phyloP scores from a whole-genome alignment of 2,113 vertebrate genomes.

The Meles meles region DNA sequence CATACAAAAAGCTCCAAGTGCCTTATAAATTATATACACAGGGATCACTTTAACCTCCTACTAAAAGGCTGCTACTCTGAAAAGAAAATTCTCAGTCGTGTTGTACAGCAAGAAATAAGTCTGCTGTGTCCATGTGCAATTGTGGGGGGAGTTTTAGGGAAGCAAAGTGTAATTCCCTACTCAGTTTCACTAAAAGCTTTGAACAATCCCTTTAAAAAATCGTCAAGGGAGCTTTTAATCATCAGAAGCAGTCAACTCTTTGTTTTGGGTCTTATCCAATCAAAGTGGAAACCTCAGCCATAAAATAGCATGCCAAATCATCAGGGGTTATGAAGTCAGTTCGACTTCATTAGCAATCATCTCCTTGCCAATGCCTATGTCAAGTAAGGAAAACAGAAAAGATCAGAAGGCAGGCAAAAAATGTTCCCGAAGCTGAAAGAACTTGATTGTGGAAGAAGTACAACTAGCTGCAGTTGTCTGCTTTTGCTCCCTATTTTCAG shows the following conservation, averaged over 20 bases:
- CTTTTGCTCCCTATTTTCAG: background rate
- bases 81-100: constrained; percentile 53
- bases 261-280: constrained; percentile 65
- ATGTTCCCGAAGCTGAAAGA: background rate
- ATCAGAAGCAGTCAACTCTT: constrained; percentile 68
- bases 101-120: background rate
- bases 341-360: constrained; percentile 52
- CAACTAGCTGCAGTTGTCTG: background rate
- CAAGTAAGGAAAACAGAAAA: constrained; percentile 28
- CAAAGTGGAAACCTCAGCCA: constrained; percentile 60
- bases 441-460: background rate
- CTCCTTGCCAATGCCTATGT: constrained; percentile 23
- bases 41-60: constrained; percentile 59
- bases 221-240: constrained; percentile 75
- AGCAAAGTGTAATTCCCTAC: constrained; percentile 54
- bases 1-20: constrained; percentile 49
- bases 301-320: constrained; percentile 34
- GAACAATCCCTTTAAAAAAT: constrained; percentile 70
- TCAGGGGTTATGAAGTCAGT: constrained; percentile 41
- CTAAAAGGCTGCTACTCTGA: constrained; percentile 62
- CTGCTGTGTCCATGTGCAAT: background rate
- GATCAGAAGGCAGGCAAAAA: constrained; percentile 34
- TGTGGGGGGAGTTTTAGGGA: constrained; percentile 48
- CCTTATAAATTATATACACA: constrained; percentile 73
- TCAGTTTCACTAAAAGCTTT: constrained; percentile 68